These are phyloP conservation scores for Parasteatoda tepidariorum DNA, from an alignment of 1,140 invertebrate species.

Conservation along the genomic window DNA sequence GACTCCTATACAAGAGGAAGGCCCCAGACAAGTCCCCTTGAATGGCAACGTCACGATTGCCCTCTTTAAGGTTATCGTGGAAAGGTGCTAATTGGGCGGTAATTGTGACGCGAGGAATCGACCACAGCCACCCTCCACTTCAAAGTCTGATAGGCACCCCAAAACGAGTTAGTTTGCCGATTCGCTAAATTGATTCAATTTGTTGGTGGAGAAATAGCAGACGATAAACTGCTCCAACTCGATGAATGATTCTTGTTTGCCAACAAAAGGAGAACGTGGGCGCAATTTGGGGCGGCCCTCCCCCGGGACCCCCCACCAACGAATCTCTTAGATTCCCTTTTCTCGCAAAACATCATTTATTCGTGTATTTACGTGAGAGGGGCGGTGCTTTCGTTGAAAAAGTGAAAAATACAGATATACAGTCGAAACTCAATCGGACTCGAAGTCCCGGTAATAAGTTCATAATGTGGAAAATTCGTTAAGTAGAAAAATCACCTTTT, in stretches of 20 bases:
- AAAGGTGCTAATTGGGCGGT: constrained; percentile 49
- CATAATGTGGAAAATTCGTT: too few relatives aligned
- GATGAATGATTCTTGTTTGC: constrained; percentile 53
- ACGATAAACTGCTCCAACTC: constrained; percentile 2
- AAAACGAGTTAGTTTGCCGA: constrained; percentile 58
- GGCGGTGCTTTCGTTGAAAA: background rate
- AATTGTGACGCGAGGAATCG: constrained; percentile 24
- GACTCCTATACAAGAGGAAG: constrained; percentile 4
- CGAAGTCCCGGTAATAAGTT: too few relatives aligned
- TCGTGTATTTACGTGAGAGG: background rate
- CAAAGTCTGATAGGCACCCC: constrained; percentile 49
- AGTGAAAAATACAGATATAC: too few relatives aligned
- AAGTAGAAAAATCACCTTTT: too few relatives aligned
- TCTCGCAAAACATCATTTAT: background rate
- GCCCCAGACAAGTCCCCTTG: background rate
- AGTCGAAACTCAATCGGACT: too few relatives aligned
- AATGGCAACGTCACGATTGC: background rate
- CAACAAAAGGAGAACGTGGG: constrained; percentile 24
- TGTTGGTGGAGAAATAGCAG: constrained; percentile 5
- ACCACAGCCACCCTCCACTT: constrained; percentile 7
- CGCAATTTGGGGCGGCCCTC: background rate
- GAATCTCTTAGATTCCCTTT: background rate
- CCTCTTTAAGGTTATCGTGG: background rate
- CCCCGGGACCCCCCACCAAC: background rate
- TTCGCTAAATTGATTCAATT: constrained; percentile 59